These are phyloP conservation scores for Loriculus beryllinus DNA, from an alignment of 2,797 vertebrate genomes.

Conservation along the genomic window DNA sequence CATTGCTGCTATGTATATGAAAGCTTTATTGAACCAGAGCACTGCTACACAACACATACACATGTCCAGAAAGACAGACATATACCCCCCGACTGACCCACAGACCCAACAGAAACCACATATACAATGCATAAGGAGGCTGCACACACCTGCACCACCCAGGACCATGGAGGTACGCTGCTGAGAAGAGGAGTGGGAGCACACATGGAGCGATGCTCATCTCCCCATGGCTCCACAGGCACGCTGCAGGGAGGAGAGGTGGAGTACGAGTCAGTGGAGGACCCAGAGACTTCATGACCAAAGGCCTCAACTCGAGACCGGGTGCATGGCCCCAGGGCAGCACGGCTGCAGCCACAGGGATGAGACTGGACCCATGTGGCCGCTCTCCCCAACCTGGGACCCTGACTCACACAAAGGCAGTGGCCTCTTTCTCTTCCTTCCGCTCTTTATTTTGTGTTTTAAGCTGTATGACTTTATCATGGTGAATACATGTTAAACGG, in stretches of 20 bases:
- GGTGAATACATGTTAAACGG: slow-evolving; percentile 61
- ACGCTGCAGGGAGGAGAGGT: background rate
- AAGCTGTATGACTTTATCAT: slow-evolving; percentile 68
- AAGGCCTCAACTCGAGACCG: background rate
- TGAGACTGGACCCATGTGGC: background rate
- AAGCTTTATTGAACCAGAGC: slow-evolving; percentile 82
- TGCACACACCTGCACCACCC: background rate
- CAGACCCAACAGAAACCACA: background rate
- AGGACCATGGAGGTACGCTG: background rate
- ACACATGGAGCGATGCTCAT: background rate
- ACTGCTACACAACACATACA: slow-evolving; percentile 64
- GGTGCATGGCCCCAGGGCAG: background rate
- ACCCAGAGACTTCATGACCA: background rate
- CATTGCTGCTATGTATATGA: slow-evolving; percentile 85
- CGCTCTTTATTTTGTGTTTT: slow-evolving; percentile 41
- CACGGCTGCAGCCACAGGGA: background rate
- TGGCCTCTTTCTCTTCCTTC: slow-evolving; percentile 25
- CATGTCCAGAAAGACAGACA: background rate
- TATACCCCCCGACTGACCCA: background rate
- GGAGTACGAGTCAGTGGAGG: background rate
- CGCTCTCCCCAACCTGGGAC: background rate
- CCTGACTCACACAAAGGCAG: background rate
- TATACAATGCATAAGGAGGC: background rate
- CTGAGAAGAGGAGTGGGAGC: background rate
- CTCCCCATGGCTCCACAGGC: background rate